A percentile compares a stretch with the other conserved stretches of the same genome.
These are phyloP conservation scores for Nothocercus nigrocapillus DNA, from an alignment of 2,113 vertebrate genomes.

Conservation along the genomic window DNA sequence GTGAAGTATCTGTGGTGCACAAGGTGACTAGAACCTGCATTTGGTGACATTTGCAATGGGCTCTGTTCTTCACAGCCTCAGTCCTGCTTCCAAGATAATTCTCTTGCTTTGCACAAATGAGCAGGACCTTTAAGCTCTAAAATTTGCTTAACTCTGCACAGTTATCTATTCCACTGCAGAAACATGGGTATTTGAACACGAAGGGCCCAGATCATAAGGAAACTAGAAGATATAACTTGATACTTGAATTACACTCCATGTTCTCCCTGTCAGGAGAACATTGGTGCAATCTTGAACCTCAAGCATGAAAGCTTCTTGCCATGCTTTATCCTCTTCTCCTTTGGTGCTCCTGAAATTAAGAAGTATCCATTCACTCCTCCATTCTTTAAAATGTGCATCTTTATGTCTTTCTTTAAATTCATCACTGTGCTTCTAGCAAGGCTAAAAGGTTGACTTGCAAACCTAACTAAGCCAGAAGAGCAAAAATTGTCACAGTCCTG, in stretches of 20 bases:
- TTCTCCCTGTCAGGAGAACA: neutral
- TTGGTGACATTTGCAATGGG: neutral
- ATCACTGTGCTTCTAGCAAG: neutral
- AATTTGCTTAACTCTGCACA: neutral
- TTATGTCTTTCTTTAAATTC: neutral
- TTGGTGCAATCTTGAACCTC: neutral
- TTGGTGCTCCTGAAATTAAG: neutral
- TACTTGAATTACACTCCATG: neutral
- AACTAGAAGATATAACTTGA: neutral
- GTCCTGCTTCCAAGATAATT: neutral
- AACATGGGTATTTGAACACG: neutral
- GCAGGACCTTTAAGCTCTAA: neutral
- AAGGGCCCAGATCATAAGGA: neutral
- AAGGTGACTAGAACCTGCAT: neutral
- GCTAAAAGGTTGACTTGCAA: conserved; percentile 9
- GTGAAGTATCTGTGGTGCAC: neutral
- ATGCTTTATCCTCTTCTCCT: neutral
- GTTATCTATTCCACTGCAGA: neutral
- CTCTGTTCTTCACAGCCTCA: neutral
- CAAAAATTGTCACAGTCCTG: conserved; percentile 22
- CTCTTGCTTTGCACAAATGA: neutral
- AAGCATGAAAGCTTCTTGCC: neutral
- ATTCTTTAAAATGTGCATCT: neutral
- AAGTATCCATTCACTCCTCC: neutral
- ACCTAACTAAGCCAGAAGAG: neutral